A percentile compares a stretch with the other conserved stretches of the same genome.
phyloP scores from a whole-genome alignment of 2,888 invertebrate species.

The Cantharis rustica region DNA sequence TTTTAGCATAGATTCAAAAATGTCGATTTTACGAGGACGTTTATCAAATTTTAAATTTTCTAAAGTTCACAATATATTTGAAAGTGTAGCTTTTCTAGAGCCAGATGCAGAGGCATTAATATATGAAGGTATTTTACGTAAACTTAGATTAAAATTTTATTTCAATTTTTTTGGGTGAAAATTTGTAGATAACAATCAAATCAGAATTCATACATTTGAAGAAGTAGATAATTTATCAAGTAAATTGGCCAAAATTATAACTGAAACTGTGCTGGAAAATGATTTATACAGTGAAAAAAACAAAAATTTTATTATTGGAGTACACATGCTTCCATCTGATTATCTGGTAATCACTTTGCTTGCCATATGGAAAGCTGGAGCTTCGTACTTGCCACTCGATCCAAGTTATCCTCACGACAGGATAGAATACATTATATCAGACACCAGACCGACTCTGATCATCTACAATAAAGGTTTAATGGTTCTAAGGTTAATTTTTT shows the following conservation, averaged over 20 bases:
- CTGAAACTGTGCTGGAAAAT: conserved; percentile 51
- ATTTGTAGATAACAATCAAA: conserved; percentile 41
- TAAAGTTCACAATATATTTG: not conserved
- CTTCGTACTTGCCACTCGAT: conserved; percentile 84
- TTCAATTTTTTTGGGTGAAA: not conserved
- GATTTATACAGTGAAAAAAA: conserved; percentile 62
- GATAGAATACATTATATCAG: conserved; percentile 75
- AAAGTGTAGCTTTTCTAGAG: not conserved
- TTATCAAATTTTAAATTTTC: not conserved
- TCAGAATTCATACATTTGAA: conserved; percentile 56
- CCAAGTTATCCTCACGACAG: conserved; percentile 71
- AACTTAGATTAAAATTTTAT: not conserved
- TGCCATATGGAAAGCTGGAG: conserved; percentile 80
- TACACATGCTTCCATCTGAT: conserved; percentile 79
- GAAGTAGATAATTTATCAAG: conserved; percentile 63
- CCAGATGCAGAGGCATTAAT: not conserved
- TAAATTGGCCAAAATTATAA: conserved; percentile 62
- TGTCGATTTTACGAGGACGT: not conserved
- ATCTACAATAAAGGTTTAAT: conserved; percentile 69
- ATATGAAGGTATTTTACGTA: not conserved
- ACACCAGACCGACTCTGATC: conserved; percentile 71
- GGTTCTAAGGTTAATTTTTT: not conserved
- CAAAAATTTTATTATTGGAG: conserved; percentile 74
- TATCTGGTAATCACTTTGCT: conserved; percentile 68
- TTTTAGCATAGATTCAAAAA: not conserved